A percentile compares a stretch with the other conserved stretches of the same genome.
phyloP scores from a whole-genome alignment of 2,888 invertebrate genomes.

The Mimas tiliae region DNA sequence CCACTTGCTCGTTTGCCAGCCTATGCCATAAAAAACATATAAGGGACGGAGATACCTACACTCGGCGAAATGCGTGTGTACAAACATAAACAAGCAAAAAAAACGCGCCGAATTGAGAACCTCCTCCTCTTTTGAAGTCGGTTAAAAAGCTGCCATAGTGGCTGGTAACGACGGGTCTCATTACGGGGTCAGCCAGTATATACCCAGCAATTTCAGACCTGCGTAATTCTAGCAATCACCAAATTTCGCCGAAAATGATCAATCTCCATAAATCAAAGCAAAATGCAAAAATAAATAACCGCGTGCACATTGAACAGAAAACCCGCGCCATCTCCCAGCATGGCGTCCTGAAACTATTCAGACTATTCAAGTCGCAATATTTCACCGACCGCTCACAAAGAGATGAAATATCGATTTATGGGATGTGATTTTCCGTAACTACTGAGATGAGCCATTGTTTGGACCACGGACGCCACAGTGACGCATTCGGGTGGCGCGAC shows the following conservation, averaged over 20 bases:
- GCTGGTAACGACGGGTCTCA: too few relatives aligned
- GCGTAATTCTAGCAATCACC: too few relatives aligned
- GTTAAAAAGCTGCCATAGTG: too few relatives aligned
- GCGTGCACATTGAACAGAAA: not conserved
- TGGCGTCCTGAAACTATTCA: constrained; percentile 9
- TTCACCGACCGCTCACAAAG: constrained; percentile 21
- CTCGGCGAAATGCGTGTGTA: too few relatives aligned
- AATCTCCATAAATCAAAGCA: constrained; percentile 1
- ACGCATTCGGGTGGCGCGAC: constrained; percentile 12
- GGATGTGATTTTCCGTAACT: constrained; percentile 23
- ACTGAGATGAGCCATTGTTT: constrained; percentile 16
- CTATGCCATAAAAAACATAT: too few relatives aligned
- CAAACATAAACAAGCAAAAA: too few relatives aligned
- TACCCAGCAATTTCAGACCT: too few relatives aligned
- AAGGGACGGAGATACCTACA: too few relatives aligned
- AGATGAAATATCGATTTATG: constrained; percentile 22
- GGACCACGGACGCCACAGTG: constrained; percentile 12
- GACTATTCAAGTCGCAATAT: constrained; percentile 3
- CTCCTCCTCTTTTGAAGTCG: too few relatives aligned
- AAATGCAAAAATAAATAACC: constrained; percentile 11
- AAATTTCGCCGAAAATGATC: not conserved
- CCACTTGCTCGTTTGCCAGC: too few relatives aligned
- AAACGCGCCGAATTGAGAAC: too few relatives aligned
- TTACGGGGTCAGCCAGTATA: too few relatives aligned
- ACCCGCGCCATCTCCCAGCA: not conserved